Base-by-base conservation (phyloP, 2,888 invertebrate genomes). In the Neoascia interrupta region DNA sequence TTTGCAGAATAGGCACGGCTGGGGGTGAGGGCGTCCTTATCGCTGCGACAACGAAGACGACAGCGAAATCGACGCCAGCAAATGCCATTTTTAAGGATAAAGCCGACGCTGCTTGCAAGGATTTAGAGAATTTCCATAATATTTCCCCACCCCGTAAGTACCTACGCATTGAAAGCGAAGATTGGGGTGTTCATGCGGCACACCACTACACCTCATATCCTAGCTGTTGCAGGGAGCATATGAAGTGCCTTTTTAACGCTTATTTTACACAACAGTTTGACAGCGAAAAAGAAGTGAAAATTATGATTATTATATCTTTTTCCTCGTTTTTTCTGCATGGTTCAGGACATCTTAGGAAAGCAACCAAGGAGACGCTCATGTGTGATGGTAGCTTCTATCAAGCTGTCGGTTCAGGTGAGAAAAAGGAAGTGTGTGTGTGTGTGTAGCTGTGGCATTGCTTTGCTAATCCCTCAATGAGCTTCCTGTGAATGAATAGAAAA, bases 371-470 rank as follows among this genome's bases (percentile, higher is more conserved):
- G 4, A 82, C 82, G n/a, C 87, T 86, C 11, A 69, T 86, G 21
- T 84, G 84, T 49, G 84, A 86, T 68, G 88, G 88, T 34, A 86
- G 82, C 53, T 88, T 88, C 49, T 86, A 87, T 61, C 86, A 88
- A 83, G 88, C 88, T 0, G 83, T 88, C 5, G 85, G 87, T 5
- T 83, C 83, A 58, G 83, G 85, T 85, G 49, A 82, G 64, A n/a
- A n/a, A n/a, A n/a, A n/a, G n/a, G n/a, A n/a, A n/a, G n/a, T n/a
- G n/a, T n/a, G n/a, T n/a, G n/a, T n/a, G n/a, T n/a, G n/a, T n/a
- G n/a, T n/a, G n/a, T n/a, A n/a, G n/a, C n/a, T n/a, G n/a, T n/a
- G n/a, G n/a, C n/a, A n/a, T n/a, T n/a, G n/a, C n/a, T n/a, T n/a
- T n/a, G n/a, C n/a, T n/a, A n/a, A n/a, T n/a, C n/a, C n/a, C n/a